These are phyloP conservation scores for Hippoglossus hippoglossus DNA, from an alignment of 2,797 vertebrate species.

Conservation along the genomic window DNA sequence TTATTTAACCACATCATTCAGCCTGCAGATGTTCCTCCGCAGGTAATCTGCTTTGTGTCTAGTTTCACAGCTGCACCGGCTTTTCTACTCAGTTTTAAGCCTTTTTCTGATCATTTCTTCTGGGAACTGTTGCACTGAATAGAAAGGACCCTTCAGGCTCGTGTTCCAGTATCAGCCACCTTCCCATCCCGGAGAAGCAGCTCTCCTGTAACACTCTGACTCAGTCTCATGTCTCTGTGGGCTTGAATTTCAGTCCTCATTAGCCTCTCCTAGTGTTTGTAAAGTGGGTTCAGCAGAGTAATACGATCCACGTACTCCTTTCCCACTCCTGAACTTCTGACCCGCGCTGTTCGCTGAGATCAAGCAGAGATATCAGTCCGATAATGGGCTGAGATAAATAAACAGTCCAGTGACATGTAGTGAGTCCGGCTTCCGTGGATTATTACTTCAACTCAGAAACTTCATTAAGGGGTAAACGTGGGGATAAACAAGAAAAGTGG, in stretches of 20 bases:
- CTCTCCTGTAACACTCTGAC: constrained; percentile 1
- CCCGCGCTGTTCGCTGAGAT: constrained; percentile 35
- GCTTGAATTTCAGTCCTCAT: constrained; percentile 38
- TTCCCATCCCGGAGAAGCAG: constrained; percentile 5
- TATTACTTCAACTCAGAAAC: background rate
- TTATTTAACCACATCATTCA: constrained; percentile 38
- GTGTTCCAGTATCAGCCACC: background rate
- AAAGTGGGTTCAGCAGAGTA: constrained; percentile 55
- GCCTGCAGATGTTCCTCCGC: constrained; percentile 29
- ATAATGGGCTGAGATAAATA: constrained; percentile 35
- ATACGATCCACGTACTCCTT: constrained; percentile 42
- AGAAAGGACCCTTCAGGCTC: background rate
- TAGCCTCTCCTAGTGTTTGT: constrained; percentile 54
- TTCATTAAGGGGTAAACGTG: background rate
- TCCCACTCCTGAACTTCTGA: constrained; percentile 56
- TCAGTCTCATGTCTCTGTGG: constrained; percentile 15
- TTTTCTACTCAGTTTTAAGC: background rate
- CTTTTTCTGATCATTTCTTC: background rate
- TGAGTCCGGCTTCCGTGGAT: constrained; percentile 5
- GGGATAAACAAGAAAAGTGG: background rate
- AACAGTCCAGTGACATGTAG: constrained; percentile 17
- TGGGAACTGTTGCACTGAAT: background rate
- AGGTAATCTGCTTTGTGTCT: constrained; percentile 13
- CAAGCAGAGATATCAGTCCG: constrained; percentile 26
- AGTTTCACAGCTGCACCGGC: background rate